Evolutionary conservation across 2,113 vertebrate species (phyloP), one percentile per base, ranked within the genome.

Genomic region (Rhineura floridana): DNA sequence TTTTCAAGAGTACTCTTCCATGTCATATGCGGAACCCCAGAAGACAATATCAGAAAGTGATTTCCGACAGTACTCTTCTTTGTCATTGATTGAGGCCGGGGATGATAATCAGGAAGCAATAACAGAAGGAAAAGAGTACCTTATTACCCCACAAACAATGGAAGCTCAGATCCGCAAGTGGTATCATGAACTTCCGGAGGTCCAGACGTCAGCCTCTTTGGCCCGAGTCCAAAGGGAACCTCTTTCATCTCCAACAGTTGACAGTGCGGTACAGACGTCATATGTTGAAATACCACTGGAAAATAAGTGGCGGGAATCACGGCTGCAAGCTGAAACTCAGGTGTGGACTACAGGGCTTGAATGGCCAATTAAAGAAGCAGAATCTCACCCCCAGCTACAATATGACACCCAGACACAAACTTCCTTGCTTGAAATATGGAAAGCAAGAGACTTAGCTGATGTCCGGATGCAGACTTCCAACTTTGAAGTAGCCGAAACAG

Each of bases 311-410:
- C 85, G 55, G 33, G 81, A 33, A 9, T 83, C 77, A 2, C 0
- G 0, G 5, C 72, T 0, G 0, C 0, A 0, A 0, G 0, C 72
- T 65, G 90, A 81, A 0, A 0, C 44, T 33, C 0, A 1, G 8
- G 44, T 76, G 28, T 4, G 85, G 42, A 90, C 89, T 48, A 4
- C 0, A 44, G 67, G 17, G 8, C 8, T 5, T 15, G 28, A 76
- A 15, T 21, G 17, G 2, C 8, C 52, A 30, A 50, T 87, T 55
- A 23, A 4, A 39, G 44, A 88, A 83, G 59, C 5, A 28, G 70
- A 83, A 2, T 9, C 83, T 77, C 15, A 70, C 65, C n/a, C 72
- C 28, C 59, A 11, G 42, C 76, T 36, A 59, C 77, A 33, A 50
- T 75, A 4, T 5, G 63, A 36, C 30, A 10, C 30, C 23, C 23